Conservation (phyloP, 2,888 invertebrate genomes). For the Petrophora chlorosata region DNA sequence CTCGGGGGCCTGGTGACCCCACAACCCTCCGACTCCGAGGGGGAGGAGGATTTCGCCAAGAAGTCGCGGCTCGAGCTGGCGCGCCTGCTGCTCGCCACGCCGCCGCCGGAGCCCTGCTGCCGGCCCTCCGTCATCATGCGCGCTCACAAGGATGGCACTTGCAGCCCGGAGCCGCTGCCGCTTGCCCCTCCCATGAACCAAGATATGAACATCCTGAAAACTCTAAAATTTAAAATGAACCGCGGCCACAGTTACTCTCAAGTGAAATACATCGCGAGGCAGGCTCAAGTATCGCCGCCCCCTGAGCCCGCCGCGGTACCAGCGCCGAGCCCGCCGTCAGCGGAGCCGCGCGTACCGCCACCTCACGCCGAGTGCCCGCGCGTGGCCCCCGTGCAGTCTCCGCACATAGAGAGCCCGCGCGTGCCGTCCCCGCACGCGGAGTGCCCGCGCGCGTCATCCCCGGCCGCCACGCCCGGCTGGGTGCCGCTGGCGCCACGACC, state of each 20-base stretch:
- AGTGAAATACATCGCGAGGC: conserved; percentile 82
- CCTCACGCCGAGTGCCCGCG: conserved; percentile 27
- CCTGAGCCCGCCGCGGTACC: conserved; percentile 53
- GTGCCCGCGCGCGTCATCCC: conserved; percentile 27
- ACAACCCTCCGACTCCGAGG: conserved; percentile 93
- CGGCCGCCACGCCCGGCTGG: conserved; percentile 59
- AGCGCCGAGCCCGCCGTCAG: conserved; percentile 51
- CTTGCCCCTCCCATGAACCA: conserved; percentile 60
- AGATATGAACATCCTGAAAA: conserved; percentile 86
- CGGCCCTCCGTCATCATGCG: conserved; percentile 92
- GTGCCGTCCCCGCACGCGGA: conserved; percentile 36
- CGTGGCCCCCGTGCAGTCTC: too few relatives aligned
- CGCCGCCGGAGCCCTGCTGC: conserved; percentile 81
- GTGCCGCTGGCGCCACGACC: conserved; percentile 77
- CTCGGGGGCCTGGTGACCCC: conserved; percentile 86
- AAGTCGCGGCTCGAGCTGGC: conserved; percentile 80
- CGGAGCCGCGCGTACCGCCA: conserved; percentile 49
- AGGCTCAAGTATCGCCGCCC: conserved; percentile 52
- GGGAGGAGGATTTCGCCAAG: conserved; percentile 84
- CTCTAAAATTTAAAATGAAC: conserved; percentile 89
- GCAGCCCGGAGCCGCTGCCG: conserved; percentile 77
- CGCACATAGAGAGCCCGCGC: conserved; percentile 27
- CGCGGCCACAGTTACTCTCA: conserved; percentile 86
- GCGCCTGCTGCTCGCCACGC: conserved; percentile 79
- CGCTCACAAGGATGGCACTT: conserved; percentile 92